Percentiles rank a stretch among this genome's conserved stretches.
phyloP scores from a whole-genome alignment of 2,113 vertebrate species.

The Mus spicilegus region DNA sequence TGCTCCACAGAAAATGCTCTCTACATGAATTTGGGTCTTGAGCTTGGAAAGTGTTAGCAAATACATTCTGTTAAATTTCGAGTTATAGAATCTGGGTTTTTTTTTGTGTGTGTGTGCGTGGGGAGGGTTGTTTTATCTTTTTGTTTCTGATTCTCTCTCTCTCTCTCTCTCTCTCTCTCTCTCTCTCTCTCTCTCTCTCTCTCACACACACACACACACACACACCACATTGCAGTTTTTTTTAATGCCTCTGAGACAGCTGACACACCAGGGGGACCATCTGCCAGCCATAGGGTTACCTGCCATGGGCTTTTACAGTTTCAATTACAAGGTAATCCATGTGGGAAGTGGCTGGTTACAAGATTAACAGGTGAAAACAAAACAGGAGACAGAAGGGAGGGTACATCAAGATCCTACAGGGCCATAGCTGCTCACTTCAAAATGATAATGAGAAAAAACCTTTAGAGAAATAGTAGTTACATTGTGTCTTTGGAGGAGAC shows the following conservation, averaged over 20 bases:
- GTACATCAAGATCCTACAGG: constrained; percentile 49
- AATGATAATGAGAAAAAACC: constrained; percentile 76
- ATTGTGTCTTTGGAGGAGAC: constrained; percentile 14
- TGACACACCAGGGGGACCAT: constrained; percentile 51
- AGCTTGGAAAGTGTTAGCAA: constrained; percentile 86
- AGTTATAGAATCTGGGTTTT: constrained; percentile 60
- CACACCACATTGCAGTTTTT: constrained; percentile 33
- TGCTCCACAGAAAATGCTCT: constrained; percentile 67
- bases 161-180: no score
- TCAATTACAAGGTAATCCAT: constrained; percentile 82
- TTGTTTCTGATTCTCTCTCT: neutral
- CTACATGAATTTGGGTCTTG: constrained; percentile 83
- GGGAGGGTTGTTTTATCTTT: constrained; percentile 6
- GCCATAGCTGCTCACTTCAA: constrained; percentile 60
- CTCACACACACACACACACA: no score
- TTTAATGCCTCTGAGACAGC: neutral
- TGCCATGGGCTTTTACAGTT: constrained; percentile 79
- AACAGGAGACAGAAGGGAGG: constrained; percentile 9
- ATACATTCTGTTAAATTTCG: constrained; percentile 80
- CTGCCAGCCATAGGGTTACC: constrained; percentile 80
- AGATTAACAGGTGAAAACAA: constrained; percentile 77
- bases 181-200: no score
- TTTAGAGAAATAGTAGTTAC: constrained; percentile 68
- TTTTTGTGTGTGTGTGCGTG: constrained; percentile 55
- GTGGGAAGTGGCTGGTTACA: constrained; percentile 80